These are phyloP conservation scores for Sphaeramia orbicularis DNA, from an alignment of 2,797 vertebrate genomes.

Conservation along the genomic window DNA sequence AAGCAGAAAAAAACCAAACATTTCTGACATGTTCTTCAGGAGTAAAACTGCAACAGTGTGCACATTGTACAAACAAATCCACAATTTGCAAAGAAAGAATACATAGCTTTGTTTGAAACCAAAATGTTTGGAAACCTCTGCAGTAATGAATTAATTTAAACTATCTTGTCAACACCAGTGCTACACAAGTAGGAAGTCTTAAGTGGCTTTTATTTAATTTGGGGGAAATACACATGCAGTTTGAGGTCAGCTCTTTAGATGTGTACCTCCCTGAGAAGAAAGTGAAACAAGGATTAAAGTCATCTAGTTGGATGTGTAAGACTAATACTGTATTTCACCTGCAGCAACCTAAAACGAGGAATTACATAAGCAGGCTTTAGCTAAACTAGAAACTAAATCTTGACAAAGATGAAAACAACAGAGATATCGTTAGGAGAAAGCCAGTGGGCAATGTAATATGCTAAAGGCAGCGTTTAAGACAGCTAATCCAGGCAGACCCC, in stretches of 20 bases:
- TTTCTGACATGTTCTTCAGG: too few species aligned
- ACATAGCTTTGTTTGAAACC: neutral
- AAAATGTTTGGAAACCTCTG: constrained; percentile 2
- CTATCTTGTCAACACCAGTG: constrained; percentile 3
- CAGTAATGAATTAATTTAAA: neutral
- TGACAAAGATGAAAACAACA: constrained; percentile 48
- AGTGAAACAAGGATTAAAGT: constrained; percentile 44
- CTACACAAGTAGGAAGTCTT: constrained; percentile 9
- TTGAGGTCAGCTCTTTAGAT: constrained; percentile 3
- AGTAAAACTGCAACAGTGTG: too few species aligned
- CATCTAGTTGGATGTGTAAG: constrained; percentile 27
- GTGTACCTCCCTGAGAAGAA: constrained; percentile 5
- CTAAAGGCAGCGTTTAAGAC: constrained; percentile 62
- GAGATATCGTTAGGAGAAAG: constrained; percentile 28
- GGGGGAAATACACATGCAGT: neutral
- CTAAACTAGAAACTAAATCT: constrained; percentile 39
- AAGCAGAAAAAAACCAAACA: too few species aligned
- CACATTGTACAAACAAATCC: too few species aligned
- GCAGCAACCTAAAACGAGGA: constrained; percentile 43
- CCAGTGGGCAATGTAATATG: constrained; percentile 50
- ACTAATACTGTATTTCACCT: constrained; percentile 36
- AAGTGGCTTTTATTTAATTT: constrained; percentile 38
- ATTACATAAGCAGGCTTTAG: constrained; percentile 45
- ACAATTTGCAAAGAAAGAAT: too few species aligned
- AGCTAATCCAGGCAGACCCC: constrained; percentile 56